These are phyloP conservation scores for Tachina fera DNA, from an alignment of 2,888 invertebrate genomes.

Conservation along the genomic window DNA sequence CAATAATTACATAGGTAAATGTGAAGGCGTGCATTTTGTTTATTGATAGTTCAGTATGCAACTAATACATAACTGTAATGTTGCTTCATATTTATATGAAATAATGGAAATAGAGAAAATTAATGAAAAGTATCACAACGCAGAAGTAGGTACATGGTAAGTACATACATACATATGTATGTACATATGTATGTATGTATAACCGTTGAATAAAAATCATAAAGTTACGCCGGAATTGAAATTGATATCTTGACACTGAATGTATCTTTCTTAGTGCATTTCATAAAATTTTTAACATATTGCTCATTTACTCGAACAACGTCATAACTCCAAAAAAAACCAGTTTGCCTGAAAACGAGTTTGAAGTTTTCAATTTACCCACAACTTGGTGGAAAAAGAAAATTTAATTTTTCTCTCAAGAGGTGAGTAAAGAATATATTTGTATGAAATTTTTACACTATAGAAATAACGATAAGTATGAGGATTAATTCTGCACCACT, in stretches of 20 bases:
- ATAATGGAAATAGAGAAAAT: neutral
- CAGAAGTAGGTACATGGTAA: neutral
- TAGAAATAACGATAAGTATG: too few relatives aligned
- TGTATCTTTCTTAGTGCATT: neutral
- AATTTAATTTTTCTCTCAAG: too few relatives aligned
- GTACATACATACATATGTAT: too few relatives aligned
- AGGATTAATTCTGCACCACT: too few relatives aligned
- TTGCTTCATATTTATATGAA: conserved; percentile 51
- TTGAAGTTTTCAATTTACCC: too few relatives aligned
- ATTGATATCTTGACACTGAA: conserved; percentile 51
- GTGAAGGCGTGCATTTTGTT: conserved; percentile 54
- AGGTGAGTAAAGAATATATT: too few relatives aligned
- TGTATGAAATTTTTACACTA: too few relatives aligned
- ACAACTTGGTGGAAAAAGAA: too few relatives aligned
- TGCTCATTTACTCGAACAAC: too few relatives aligned
- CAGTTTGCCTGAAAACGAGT: too few relatives aligned
- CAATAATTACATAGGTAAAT: conserved; percentile 21
- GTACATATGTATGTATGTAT: neutral
- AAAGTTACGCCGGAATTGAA: conserved; percentile 70
- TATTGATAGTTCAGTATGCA: conserved; percentile 24
- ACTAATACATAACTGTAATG: conserved; percentile 40
- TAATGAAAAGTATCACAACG: conserved; percentile 7
- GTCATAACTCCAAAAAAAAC: too few relatives aligned
- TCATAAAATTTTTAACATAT: neutral
- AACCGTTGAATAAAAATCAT: conserved; percentile 23